Evolutionary conservation across 2,888 invertebrate species (phyloP).

Genomic region (Chaetogeoica ovagalla): DNA sequence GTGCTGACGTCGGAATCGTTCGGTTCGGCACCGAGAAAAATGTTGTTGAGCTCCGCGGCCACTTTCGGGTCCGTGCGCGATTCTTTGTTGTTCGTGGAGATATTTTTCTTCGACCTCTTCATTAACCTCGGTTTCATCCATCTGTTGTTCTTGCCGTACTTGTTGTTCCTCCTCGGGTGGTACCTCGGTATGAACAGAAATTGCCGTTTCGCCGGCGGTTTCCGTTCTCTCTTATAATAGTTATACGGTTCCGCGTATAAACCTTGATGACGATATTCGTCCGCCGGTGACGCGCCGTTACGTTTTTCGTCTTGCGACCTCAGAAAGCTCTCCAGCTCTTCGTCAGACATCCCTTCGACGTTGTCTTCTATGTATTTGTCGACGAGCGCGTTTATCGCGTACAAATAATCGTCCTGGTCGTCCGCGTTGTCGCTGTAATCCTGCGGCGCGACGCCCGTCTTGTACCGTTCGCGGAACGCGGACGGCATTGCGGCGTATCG

Average conservation of each 20-base stretch:
- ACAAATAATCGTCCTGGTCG: constrained; percentile 21
- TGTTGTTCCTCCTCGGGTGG: constrained; percentile 11
- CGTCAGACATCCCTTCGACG: constrained; percentile 36
- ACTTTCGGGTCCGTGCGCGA: constrained; percentile 69
- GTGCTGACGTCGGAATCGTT: background rate
- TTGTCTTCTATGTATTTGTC: constrained; percentile 45
- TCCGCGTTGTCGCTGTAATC: constrained; percentile 35
- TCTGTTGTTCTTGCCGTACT: background rate
- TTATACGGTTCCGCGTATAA: constrained; percentile 6
- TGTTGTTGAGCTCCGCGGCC: constrained; percentile 69
- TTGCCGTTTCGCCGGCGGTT: constrained; percentile 2
- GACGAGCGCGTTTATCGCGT: constrained; percentile 31
- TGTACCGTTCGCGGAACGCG: constrained; percentile 56
- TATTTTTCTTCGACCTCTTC: constrained; percentile 41
- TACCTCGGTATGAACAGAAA: constrained; percentile 2
- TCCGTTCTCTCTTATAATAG: constrained; percentile 1
- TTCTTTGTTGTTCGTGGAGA: constrained; percentile 13
- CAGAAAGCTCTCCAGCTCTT: constrained; percentile 31
- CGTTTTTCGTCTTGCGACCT: constrained; percentile 19
- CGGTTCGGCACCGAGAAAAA: constrained; percentile 61
- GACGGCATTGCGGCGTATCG: constrained; percentile 54
- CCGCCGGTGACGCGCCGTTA: background rate
- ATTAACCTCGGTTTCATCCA: constrained; percentile 45
- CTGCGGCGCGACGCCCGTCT: constrained; percentile 43
- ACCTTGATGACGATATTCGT: background rate